Conservation (phyloP, 2,113 vertebrate species). For the Myrmecophaga tridactyla region DNA sequence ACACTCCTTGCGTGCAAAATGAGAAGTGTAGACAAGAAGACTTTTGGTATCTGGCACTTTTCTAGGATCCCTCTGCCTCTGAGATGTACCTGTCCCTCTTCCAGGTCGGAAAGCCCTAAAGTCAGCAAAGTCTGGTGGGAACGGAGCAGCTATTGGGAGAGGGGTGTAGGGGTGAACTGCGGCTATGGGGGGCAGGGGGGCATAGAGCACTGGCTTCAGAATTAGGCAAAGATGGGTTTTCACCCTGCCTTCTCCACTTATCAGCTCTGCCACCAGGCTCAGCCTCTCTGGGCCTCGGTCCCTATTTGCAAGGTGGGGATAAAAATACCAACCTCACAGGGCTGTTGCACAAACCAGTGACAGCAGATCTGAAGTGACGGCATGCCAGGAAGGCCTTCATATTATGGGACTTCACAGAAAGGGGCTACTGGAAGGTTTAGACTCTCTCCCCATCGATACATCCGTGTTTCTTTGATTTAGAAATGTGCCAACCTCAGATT, state of each 20-base stretch:
- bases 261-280: not conserved
- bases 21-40: not conserved
- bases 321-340: not conserved
- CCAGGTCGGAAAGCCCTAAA: not conserved
- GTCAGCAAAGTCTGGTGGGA: not conserved
- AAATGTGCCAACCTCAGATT: not conserved
- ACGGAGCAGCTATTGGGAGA: not conserved
- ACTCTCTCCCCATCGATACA: not conserved
- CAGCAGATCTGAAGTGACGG: not conserved
- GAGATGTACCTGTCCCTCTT: not conserved
- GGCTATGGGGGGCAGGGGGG: not conserved
- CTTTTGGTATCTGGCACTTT: not conserved
- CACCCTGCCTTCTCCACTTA: not conserved
- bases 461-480: not conserved
- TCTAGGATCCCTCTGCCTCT: not conserved
- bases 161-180: not conserved
- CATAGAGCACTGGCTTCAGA: not conserved
- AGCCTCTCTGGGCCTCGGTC: not conserved
- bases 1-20: not conserved
- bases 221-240: not conserved
- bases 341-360: not conserved
- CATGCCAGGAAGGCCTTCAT: not conserved
- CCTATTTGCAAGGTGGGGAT: not conserved
- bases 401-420: not conserved
- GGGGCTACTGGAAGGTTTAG: not conserved